Conservation (phyloP, 2,888 invertebrate species). For the Corythucha ciliata region DNA sequence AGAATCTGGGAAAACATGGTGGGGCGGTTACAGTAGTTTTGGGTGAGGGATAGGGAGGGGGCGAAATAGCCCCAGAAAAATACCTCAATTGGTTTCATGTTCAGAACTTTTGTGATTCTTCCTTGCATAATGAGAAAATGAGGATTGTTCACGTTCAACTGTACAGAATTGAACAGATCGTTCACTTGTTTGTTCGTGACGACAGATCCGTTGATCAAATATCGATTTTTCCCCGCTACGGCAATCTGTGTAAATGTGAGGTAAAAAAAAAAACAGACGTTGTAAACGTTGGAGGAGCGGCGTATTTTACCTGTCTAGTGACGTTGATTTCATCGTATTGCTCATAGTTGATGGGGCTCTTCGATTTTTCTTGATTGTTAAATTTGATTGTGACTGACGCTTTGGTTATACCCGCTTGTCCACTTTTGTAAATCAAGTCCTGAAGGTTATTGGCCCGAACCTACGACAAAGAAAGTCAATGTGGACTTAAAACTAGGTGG, state of each 20-base stretch:
- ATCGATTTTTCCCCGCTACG: constrained; percentile 83
- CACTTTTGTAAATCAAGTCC: constrained; percentile 95
- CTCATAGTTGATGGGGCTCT: constrained; percentile 87
- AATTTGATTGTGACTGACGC: constrained; percentile 93
- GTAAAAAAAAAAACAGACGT: constrained; percentile 9
- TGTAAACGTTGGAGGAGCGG: neutral
- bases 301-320: constrained; percentile 64
- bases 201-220: constrained; percentile 83
- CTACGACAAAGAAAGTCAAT: constrained; percentile 49
- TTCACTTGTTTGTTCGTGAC: constrained; percentile 83
- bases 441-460: constrained; percentile 82
- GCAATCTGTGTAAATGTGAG: constrained; percentile 49
- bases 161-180: constrained; percentile 93
- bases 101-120: constrained; percentile 93
- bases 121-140: constrained; percentile 99
- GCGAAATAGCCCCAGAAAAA: constrained; percentile 28
- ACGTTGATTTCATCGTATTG: constrained; percentile 83
- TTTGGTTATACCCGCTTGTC: constrained; percentile 90
- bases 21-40: neutral
- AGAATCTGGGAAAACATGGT: constrained; percentile 53
- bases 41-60: neutral
- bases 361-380: constrained; percentile 72
- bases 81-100: constrained; percentile 97
- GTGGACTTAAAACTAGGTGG: no score
- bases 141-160: constrained; percentile 97